Percentiles rank a stretch among this genome's conserved stretches.
Evolutionary conservation across 2,888 invertebrate species (phyloP).

Genomic region (Xanthia togata): DNA sequence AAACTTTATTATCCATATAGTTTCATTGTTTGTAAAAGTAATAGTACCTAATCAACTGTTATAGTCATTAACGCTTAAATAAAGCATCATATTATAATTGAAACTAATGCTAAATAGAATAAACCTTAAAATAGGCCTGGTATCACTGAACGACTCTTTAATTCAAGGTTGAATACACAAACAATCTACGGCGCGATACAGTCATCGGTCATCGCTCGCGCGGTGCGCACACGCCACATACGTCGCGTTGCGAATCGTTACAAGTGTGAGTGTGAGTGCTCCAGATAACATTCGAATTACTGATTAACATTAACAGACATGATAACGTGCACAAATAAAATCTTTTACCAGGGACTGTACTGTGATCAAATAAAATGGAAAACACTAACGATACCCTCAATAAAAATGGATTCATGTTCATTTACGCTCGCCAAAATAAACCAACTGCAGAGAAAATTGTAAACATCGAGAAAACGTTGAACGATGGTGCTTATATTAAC

Average conservation of each 20-base stretch:
- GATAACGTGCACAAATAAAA: constrained; percentile 23
- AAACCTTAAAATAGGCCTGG: constrained; percentile 29
- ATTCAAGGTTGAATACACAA: constrained; percentile 34
- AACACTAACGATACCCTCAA: constrained; percentile 46
- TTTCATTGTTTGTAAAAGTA: neutral
- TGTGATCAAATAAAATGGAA: constrained; percentile 49
- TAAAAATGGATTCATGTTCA: constrained; percentile 60
- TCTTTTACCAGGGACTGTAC: neutral
- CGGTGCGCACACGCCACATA: constrained; percentile 2
- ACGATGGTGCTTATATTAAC: constrained; percentile 62
- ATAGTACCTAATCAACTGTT: neutral
- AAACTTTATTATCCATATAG: neutral
- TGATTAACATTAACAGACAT: constrained; percentile 14
- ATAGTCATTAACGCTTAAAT: neutral
- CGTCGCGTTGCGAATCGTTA: constrained; percentile 3
- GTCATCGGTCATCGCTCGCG: constrained; percentile 38
- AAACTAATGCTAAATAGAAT: neutral
- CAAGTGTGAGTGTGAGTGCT: constrained; percentile 11
- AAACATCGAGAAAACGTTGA: constrained; percentile 52
- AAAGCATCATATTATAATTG: neutral
- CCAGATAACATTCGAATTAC: constrained; percentile 20
- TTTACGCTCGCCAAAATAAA: constrained; percentile 58
- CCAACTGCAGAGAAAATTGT: constrained; percentile 50
- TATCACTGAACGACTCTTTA: constrained; percentile 16
- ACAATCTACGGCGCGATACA: constrained; percentile 22